phyloP scores from a whole-genome alignment of 2,113 vertebrate species.

The Galbula dea region DNA sequence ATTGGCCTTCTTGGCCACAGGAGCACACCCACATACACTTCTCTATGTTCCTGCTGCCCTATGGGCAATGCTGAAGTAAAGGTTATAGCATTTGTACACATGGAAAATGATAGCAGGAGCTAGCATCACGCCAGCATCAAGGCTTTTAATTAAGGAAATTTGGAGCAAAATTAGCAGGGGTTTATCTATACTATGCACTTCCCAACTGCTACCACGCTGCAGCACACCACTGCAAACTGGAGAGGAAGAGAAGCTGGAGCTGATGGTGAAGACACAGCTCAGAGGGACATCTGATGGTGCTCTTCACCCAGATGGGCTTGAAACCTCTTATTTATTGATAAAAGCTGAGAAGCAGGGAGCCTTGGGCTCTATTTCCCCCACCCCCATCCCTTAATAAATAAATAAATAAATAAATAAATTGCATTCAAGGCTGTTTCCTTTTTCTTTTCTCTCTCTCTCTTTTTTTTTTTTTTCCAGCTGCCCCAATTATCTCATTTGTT shows the following conservation, averaged over 20 bases:
- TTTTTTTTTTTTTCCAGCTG: constrained; percentile 42
- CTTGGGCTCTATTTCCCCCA: not conserved
- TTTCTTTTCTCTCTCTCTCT: not conserved
- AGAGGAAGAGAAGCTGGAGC: not conserved
- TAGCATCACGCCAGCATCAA: not conserved
- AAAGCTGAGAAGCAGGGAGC: not conserved
- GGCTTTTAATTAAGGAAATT: constrained; percentile 63
- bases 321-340: not conserved
- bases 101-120: not conserved
- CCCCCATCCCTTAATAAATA: not conserved
- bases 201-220: not conserved
- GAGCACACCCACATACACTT: not conserved
- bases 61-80: not conserved
- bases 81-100: not conserved
- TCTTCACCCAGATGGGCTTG: not conserved
- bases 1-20: no score
- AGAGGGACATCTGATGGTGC: not conserved
- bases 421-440: constrained; percentile 33
- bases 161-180: constrained; percentile 9
- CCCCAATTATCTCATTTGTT: constrained; percentile 73
- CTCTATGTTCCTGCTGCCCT: not conserved
- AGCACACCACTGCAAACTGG: not conserved
- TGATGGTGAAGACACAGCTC: not conserved
- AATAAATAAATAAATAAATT: constrained; percentile 1
- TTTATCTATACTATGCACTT: not conserved